Evolutionary conservation across 2,888 invertebrate genomes (phyloP).

Genomic region (Meiosimyza decipiens): DNA sequence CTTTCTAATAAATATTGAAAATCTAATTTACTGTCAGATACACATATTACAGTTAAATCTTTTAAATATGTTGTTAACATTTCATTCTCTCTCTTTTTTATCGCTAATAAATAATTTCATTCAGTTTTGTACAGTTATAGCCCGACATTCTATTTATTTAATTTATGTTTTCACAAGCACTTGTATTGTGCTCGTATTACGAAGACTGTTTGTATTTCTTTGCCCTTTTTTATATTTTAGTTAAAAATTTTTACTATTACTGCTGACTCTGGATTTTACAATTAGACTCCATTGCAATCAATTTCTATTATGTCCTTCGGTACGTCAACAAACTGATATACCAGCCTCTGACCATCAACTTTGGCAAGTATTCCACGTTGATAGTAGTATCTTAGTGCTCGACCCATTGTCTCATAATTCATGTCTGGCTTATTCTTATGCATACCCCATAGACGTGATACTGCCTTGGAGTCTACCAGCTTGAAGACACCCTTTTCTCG

Average conservation of each 20-base stretch:
- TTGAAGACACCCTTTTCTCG: conserved; percentile 98
- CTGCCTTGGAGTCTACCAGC: conserved; percentile 98
- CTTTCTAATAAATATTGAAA: conserved; percentile 28
- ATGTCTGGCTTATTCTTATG: conserved; percentile 99
- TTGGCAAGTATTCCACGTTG: conserved; percentile 98
- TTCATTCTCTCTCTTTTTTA: conserved; percentile 11
- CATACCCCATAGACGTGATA: conserved; percentile 97
- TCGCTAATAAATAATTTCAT: conserved; percentile 34
- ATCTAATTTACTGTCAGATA: conserved; percentile 5
- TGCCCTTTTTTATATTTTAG: background rate
- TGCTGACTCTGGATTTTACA: conserved; percentile 4
- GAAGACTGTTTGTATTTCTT: conserved; percentile 6
- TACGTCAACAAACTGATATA: conserved; percentile 99
- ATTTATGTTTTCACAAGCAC: background rate
- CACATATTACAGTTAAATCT: conserved; percentile 24
- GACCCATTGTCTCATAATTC: conserved; percentile 99
- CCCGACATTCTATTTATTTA: conserved; percentile 17
- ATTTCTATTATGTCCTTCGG: conserved; percentile 98
- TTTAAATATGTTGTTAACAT: background rate
- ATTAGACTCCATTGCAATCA: conserved; percentile 90
- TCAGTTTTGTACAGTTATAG: conserved; percentile 35
- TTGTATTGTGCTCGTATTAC: background rate
- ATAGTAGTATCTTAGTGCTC: conserved; percentile 98
- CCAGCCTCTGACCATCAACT: conserved; percentile 98
- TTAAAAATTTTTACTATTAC: no score